Evolutionary conservation across 2,113 vertebrate species (phyloP).

Genomic region (Poeciliopsis occidentalis): DNA sequence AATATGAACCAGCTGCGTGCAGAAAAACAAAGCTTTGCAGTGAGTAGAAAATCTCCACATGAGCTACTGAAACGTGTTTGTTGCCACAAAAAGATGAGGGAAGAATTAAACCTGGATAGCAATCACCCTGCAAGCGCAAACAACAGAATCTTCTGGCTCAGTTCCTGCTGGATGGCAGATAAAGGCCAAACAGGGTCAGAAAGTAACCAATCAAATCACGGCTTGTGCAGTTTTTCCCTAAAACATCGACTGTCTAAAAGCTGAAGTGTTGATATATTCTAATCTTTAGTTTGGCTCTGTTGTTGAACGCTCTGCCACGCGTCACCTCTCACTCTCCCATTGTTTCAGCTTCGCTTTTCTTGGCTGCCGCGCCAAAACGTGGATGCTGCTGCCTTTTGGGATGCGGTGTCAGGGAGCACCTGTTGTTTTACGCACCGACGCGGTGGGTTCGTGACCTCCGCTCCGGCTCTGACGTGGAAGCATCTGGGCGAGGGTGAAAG

Average conservation of each 20-base stretch:
- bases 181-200: background rate
- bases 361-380: slow-evolving; percentile 32
- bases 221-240: slow-evolving; percentile 4
- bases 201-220: background rate
- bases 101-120: slow-evolving; percentile 13
- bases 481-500: background rate
- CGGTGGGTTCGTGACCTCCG: slow-evolving; percentile 44
- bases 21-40: slow-evolving; percentile 42
- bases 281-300: background rate
- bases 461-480: slow-evolving; percentile 17
- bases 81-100: slow-evolving; percentile 7
- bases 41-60: slow-evolving; percentile 23
- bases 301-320: slow-evolving; percentile 2
- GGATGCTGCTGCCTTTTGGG: slow-evolving; percentile 24
- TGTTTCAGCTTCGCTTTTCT: slow-evolving; percentile 61
- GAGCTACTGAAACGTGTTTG: slow-evolving; percentile 21
- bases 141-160: background rate
- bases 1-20: slow-evolving; percentile 29
- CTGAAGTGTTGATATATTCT: background rate
- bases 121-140: background rate
- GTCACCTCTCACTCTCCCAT: slow-evolving; percentile 50
- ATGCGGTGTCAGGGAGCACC: slow-evolving; percentile 68
- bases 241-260: background rate
- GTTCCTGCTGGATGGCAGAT: background rate
- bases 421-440: slow-evolving; percentile 60